Percentiles rank a stretch among this genome's conserved stretches.
Conservation (phyloP, 2,888 invertebrate species). For the Pemphredon lugubris region DNA sequence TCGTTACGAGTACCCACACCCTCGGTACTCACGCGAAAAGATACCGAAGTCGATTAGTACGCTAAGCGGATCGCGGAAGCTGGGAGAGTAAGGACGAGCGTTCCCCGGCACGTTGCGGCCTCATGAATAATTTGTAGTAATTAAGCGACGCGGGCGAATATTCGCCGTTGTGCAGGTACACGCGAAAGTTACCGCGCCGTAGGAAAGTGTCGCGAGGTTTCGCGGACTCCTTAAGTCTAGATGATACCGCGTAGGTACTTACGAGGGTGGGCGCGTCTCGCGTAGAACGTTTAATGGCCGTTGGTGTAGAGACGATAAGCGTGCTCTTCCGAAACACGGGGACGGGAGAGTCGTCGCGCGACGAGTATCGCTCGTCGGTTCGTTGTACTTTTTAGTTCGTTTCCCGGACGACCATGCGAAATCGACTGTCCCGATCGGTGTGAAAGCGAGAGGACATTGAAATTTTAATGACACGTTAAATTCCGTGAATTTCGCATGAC, state of each 20-base stretch:
- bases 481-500: conserved; percentile 16
- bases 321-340: too few relatives aligned
- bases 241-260: conserved; percentile 5
- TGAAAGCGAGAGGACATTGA: too few relatives aligned
- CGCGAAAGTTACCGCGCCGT: conserved; percentile 28
- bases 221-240: conserved; percentile 11
- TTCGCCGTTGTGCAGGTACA: conserved; percentile 22
- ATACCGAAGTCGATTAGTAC: conserved; percentile 23
- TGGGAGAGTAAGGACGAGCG: conserved; percentile 10
- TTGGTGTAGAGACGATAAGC: not conserved
- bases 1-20: not conserved
- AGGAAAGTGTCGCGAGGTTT: conserved; percentile 24
- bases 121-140: conserved; percentile 54
- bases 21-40: too few relatives aligned
- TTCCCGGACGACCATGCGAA: too few relatives aligned
- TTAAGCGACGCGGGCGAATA: conserved; percentile 32
- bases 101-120: conserved; percentile 15
- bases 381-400: too few relatives aligned
- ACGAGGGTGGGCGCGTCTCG: not conserved
- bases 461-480: conserved; percentile 23
- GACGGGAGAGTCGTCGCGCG: too few relatives aligned
- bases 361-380: too few relatives aligned
- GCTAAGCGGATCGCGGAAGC: conserved; percentile 48
- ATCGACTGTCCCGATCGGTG: too few relatives aligned
- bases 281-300: not conserved